These are phyloP conservation scores for Ondatra zibethicus DNA, from an alignment of 2,113 vertebrate species.

Conservation along the genomic window DNA sequence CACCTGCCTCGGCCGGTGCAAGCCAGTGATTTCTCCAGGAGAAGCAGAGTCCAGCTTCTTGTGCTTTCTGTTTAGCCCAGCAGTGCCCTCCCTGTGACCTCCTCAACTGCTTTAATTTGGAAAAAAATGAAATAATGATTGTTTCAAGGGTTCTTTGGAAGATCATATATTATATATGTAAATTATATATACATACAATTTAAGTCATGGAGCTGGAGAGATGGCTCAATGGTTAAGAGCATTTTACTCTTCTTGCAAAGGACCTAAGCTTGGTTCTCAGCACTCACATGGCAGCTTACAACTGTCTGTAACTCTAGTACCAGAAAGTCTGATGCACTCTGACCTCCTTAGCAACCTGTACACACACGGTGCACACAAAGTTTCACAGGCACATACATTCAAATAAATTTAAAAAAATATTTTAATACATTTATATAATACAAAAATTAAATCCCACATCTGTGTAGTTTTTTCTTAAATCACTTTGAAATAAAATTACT, in stretches of 20 bases:
- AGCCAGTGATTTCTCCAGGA: slow-evolving; percentile 67
- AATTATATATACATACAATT: neutral
- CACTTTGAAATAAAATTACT: slow-evolving; percentile 79
- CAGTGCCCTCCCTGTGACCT: slow-evolving; percentile 80
- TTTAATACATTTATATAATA: neutral
- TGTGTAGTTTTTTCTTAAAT: slow-evolving; percentile 48
- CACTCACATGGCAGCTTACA: neutral
- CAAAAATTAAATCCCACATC: neutral
- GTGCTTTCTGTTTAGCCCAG: slow-evolving; percentile 6
- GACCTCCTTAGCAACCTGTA: no score
- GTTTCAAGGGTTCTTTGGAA: slow-evolving; percentile 67
- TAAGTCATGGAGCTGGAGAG: neutral
- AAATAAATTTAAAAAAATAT: neutral
- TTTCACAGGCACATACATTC: neutral
- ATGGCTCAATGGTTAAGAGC: neutral
- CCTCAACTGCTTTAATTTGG: slow-evolving; percentile 76
- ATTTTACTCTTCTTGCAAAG: neutral
- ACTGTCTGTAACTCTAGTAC: neutral
- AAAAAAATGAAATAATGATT: slow-evolving; percentile 74
- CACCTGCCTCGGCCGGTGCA: slow-evolving; percentile 29
- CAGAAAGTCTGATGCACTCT: neutral
- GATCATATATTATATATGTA: neutral
- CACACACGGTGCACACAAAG: neutral
- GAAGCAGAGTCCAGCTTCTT: slow-evolving; percentile 55
- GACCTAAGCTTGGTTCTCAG: neutral